Percentiles rank a stretch among this genome's conserved stretches.
phyloP scores from a whole-genome alignment of 2,888 invertebrate genomes.

The Drosophila rellima region DNA sequence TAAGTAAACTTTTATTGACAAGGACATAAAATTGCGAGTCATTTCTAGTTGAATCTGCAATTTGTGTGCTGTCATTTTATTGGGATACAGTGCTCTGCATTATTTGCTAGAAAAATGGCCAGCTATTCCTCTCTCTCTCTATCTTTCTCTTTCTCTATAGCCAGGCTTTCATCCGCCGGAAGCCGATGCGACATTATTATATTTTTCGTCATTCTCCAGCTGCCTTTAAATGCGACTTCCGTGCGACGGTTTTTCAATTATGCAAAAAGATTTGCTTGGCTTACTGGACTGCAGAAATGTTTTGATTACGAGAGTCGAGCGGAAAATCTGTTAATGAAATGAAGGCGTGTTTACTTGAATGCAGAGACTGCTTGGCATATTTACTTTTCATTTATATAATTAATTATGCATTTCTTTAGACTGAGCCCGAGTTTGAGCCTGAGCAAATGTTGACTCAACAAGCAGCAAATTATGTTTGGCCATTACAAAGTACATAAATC shows the following conservation, averaged over 20 bases:
- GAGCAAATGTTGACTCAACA: slow-evolving; percentile 63
- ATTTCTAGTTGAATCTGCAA: slow-evolving; percentile 14
- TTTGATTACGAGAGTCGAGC: slow-evolving; percentile 34
- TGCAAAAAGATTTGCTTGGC: slow-evolving; percentile 64
- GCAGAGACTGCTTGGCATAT: slow-evolving; percentile 40
- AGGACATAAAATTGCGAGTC: slow-evolving; percentile 10
- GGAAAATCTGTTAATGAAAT: slow-evolving; percentile 41
- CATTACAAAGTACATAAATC: slow-evolving; percentile 63
- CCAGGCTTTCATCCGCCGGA: slow-evolving; percentile 50
- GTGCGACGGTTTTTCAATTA: slow-evolving; percentile 68
- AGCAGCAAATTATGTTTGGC: slow-evolving; percentile 65
- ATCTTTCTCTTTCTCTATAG: not conserved
- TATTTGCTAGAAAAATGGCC: slow-evolving; percentile 3
- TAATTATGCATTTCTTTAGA: slow-evolving; percentile 68
- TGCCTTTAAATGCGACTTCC: slow-evolving; percentile 60
- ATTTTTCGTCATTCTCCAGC: slow-evolving; percentile 5
- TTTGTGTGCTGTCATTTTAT: slow-evolving; percentile 13
- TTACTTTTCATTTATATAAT: slow-evolving; percentile 72
- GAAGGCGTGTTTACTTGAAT: not conserved
- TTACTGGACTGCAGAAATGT: slow-evolving; percentile 40
- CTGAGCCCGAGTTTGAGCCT: slow-evolving; percentile 9
- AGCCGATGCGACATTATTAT: slow-evolving; percentile 54
- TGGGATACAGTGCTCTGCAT: not conserved
- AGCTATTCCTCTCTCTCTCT: not conserved
- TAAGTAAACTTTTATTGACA: not conserved